Conservation (phyloP, 2,113 vertebrate species). For the Mungos mungo region DNA sequence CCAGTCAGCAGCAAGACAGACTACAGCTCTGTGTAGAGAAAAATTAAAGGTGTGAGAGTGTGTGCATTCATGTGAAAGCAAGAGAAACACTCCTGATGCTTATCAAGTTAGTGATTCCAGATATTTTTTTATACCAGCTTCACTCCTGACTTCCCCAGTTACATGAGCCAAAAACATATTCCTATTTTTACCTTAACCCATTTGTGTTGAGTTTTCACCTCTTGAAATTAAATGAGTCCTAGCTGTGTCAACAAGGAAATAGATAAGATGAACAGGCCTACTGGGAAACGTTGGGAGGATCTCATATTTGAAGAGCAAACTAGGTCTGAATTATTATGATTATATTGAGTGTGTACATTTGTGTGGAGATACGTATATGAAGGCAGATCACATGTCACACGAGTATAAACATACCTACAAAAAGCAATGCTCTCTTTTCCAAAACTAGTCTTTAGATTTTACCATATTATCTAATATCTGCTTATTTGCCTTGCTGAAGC, state of each 20-base stretch:
- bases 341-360: neutral
- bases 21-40: neutral
- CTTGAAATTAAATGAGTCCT: neutral
- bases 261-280: neutral
- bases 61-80: neutral
- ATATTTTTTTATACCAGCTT: neutral
- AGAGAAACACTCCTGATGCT: neutral
- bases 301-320: neutral
- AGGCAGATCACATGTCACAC: neutral
- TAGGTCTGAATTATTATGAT: neutral
- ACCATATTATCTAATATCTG: constrained; percentile 18
- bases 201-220: neutral
- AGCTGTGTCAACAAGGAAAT: neutral
- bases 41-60: neutral
- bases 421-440: neutral
- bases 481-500: constrained; percentile 44
- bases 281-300: neutral
- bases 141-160: neutral
- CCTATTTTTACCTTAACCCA: neutral
- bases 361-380: neutral
- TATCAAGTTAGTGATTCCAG: neutral
- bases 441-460: constrained; percentile 15
- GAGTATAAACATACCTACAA: neutral
- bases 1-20: neutral
- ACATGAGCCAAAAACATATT: neutral